Base-by-base conservation (phyloP, 2,888 invertebrate species). In the Sarcophaga subvicina region DNA sequence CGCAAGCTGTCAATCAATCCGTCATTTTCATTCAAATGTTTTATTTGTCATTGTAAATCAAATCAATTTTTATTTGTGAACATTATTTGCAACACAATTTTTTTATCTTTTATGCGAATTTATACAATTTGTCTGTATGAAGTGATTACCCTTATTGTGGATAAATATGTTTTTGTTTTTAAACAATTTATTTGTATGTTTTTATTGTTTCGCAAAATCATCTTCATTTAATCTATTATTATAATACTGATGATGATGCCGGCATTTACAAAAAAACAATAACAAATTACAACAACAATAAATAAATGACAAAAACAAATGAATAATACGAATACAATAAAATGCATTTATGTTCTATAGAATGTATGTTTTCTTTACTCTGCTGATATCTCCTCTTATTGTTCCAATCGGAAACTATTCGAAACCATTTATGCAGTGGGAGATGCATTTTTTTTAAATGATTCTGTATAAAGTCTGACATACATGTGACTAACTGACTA, bases 171-270 rank as follows among this genome's bases (percentile, higher is more conserved):
- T 17, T 3, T 77, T 25, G 22, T 79, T 60, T 37, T 27, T 72
- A 47, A 17, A 63, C 25, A 25, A 63, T 64, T 63, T n/a, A 37
- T 59, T 11, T 73, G 54, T 63, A n/a, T 54, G 37, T 64, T 25
- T 27, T 47, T 76, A 0, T 67, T 60, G 0, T 85, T 78, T 27
- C 17, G 66, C 49, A 73, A 75, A 86, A 76, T 80, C 75, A 79
- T 83, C 75, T 80, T 80, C 64, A 77, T 80, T 49, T 79, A 84
- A 84, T 87, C 86, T 81, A 84, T 87, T 82, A 67, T 84, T 79
- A 84, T 84, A 81, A 79, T 27, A 63, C 81, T 84, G 80, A 84
- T 87, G 80, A 84, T 87, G 84, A 82, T 87, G 87, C 81, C 87
- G 84, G 84, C 84, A 84, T 79, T 82, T 76, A 81, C 71, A 64